Evolutionary conservation across 2,797 vertebrate species (phyloP).

Genomic region (Malurus leucopterus): DNA sequence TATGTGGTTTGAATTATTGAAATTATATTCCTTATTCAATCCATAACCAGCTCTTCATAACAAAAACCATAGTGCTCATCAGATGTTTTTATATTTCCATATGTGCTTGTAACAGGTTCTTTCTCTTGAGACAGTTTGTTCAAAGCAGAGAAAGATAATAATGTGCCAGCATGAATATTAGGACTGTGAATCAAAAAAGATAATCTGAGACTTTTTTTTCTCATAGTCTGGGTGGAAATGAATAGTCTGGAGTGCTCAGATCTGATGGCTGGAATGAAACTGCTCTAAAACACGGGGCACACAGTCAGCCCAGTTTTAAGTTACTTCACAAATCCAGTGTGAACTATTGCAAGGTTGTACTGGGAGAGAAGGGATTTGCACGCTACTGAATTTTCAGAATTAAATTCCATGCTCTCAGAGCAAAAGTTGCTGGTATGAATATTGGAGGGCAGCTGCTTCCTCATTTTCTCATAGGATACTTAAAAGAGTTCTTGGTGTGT

Average conservation of each 20-base stretch:
- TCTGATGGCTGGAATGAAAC: neutral
- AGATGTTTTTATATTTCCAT: neutral
- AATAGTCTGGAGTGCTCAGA: neutral
- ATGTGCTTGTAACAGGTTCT: neutral
- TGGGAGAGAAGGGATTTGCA: neutral
- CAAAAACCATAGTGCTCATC: neutral
- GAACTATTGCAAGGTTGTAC: neutral
- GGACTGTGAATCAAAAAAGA: neutral
- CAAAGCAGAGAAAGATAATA: neutral
- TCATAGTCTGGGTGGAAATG: neutral
- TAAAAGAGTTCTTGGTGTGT: neutral
- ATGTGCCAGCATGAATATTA: neutral
- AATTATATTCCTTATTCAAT: neutral
- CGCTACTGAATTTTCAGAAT: neutral
- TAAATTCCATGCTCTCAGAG: neutral
- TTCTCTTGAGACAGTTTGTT: neutral
- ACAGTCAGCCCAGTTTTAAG: neutral
- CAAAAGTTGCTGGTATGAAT: neutral
- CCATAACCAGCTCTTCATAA: neutral
- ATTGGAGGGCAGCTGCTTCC: neutral
- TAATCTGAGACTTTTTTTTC: neutral
- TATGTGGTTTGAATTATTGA: neutral
- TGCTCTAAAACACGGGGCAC: neutral
- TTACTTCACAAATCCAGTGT: constrained; percentile 14
- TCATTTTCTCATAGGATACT: neutral